Evolutionary conservation across 2,113 vertebrate genomes (phyloP).

Genomic region (Variabilichromis moorii): DNA sequence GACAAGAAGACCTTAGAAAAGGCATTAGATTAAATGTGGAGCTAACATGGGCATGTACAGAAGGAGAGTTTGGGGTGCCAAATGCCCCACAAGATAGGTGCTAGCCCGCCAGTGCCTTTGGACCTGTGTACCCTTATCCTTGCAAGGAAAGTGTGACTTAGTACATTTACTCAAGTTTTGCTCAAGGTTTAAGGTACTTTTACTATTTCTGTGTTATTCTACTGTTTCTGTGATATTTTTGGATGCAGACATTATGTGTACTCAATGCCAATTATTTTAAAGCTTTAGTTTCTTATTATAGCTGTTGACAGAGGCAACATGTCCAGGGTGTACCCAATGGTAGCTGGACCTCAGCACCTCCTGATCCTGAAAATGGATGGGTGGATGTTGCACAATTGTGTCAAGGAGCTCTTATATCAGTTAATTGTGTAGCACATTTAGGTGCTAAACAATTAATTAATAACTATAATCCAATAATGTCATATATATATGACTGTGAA

Average conservation of each 20-base stretch:
- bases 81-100: not conserved
- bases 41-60: not conserved
- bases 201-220: not conserved
- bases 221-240: not conserved
- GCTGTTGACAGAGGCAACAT: not conserved
- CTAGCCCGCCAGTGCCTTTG: not conserved
- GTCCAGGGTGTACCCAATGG: not conserved
- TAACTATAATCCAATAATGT: not conserved
- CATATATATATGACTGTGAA: not conserved
- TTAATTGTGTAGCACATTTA: not conserved
- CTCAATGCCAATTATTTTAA: not conserved
- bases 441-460: not conserved
- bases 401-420: not conserved
- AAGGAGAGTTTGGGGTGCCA: not conserved
- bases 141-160: not conserved
- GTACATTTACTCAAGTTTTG: not conserved
- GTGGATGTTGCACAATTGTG: not conserved
- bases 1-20: not conserved
- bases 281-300: not conserved
- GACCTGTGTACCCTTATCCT: not conserved
- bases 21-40: not conserved
- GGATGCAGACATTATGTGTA: not conserved
- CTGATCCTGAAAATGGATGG: not conserved
- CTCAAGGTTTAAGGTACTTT: not conserved
- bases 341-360: not conserved